These are phyloP conservation scores for Pycnomerus fuliginosus DNA, from an alignment of 2,888 invertebrate genomes.

Conservation along the genomic window DNA sequence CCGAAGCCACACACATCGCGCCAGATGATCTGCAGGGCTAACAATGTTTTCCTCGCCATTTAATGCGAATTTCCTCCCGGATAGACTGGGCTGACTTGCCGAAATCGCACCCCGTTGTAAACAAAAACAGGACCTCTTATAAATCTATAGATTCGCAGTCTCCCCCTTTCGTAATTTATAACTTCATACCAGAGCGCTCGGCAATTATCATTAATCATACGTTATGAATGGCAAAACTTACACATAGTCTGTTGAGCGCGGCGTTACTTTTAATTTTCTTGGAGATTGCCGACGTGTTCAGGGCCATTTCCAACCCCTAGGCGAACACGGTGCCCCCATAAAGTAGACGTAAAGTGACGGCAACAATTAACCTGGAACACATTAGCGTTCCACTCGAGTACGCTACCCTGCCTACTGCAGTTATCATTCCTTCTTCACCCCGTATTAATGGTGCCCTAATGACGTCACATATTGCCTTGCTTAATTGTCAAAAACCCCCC, in stretches of 20 bases:
- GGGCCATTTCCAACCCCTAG: conserved; percentile 21
- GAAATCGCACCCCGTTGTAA: conserved; percentile 39
- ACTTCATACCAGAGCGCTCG: conserved; percentile 45
- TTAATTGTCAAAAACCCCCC: conserved; percentile 34
- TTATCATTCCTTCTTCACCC: conserved; percentile 37
- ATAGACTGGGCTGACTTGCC: conserved; percentile 37
- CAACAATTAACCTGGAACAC: conserved; percentile 41
- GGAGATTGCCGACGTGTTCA: conserved; percentile 21
- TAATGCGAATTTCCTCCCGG: conserved; percentile 31
- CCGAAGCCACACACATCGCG: conserved; percentile 46
- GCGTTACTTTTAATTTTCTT: conserved; percentile 43
- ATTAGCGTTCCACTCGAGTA: conserved; percentile 33
- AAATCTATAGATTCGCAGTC: conserved; percentile 39
- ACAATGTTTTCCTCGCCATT: conserved; percentile 34
- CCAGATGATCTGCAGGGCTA: conserved; percentile 30
- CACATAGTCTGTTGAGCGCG: conserved; percentile 42
- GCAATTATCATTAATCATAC: conserved; percentile 53
- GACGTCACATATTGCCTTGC: conserved; percentile 39
- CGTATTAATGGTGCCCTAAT: conserved; percentile 40
- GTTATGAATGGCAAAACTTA: conserved; percentile 53
- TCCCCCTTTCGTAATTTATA: conserved; percentile 44
- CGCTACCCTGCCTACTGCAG: conserved; percentile 28
- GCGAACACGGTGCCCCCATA: conserved; percentile 27
- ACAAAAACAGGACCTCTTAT: conserved; percentile 45
- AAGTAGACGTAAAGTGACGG: conserved; percentile 36